Base-by-base conservation (phyloP, 2,888 invertebrate species). In the Lottia scabra region DNA sequence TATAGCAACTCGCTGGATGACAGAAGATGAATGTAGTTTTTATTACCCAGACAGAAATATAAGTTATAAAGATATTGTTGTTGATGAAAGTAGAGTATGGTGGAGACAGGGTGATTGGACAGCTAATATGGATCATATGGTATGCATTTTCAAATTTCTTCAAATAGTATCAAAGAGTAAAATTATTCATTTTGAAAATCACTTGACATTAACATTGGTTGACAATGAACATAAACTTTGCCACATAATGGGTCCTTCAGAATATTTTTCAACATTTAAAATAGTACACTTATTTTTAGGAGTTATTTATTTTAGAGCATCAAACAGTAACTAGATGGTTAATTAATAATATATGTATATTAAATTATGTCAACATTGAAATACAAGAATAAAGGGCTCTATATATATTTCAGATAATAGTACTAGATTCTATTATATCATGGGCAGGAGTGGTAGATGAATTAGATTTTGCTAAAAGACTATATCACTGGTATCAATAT, bases 361-460 rank as follows among this genome's bases (percentile, higher is more conserved):
- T n/a, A n/a, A n/a, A n/a, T n/a, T n/a, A n/a, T n/a, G n/a, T n/a
- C n/a, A n/a, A n/a, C n/a, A n/a, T n/a, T n/a, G n/a, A n/a, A n/a
- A n/a, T n/a, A n/a, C n/a, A n/a, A n/a, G n/a, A 30, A 30, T 30
- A 16, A 64, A n/a, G 4, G 64, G 5, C 16, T 23, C 10, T 64
- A 2, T 26, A 23, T 16, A 64, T 71, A 68, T 70, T 76, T 10
- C 79, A 90, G 90, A 81, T 89, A 64, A 74, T 90, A 68, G 85
- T 89, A n/a, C 74, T 90, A 67, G 90, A 90, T 71, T 88, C 89
- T 19, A 74, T 90, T 56, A 79, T 89, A 43, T 84, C 87, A 44
- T 90, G 90, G 90, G 90, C 87, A 6, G 90, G 90, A 43, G 90
- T 90, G 27, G 85, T 90, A 45, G 90, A 90, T 81, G 90, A 90